Percentiles rank a stretch among this genome's conserved stretches.
phyloP scores from a whole-genome alignment of 2,888 invertebrate genomes.

The Acanthosoma haemorrhoidale region DNA sequence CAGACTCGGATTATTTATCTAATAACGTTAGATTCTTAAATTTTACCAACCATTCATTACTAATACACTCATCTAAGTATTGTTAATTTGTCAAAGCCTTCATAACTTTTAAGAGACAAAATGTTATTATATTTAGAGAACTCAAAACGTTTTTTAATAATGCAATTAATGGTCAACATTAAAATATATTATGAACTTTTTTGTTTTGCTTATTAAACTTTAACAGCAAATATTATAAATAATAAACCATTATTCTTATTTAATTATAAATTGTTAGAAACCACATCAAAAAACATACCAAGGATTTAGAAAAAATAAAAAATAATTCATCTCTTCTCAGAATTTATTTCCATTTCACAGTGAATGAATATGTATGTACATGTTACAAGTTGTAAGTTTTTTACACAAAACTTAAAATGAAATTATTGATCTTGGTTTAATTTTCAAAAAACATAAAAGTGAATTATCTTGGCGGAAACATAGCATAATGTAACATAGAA shows the following conservation, averaged over 20 bases:
- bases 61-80: no score
- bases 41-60: no score
- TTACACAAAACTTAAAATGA: background rate
- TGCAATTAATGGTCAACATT: no score
- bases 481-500: conserved; percentile 9
- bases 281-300: background rate
- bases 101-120: no score
- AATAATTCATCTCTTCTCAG: conserved; percentile 5
- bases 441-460: conserved; percentile 4
- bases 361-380: conserved; percentile 9
- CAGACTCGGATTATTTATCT: no score
- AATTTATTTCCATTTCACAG: background rate
- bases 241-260: background rate
- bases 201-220: no score
- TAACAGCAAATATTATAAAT: no score
- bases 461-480: conserved; percentile 4
- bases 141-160: no score
- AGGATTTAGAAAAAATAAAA: background rate
- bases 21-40: no score
- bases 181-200: no score
- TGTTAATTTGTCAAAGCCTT: no score
- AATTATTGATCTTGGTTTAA: background rate
- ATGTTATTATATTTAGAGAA: no score
- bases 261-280: background rate
- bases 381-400: background rate